A percentile compares a stretch with the other conserved stretches of the same genome.
These are phyloP conservation scores for Rotaria socialis DNA, from an alignment of 2,888 invertebrate species.

Conservation along the genomic window DNA sequence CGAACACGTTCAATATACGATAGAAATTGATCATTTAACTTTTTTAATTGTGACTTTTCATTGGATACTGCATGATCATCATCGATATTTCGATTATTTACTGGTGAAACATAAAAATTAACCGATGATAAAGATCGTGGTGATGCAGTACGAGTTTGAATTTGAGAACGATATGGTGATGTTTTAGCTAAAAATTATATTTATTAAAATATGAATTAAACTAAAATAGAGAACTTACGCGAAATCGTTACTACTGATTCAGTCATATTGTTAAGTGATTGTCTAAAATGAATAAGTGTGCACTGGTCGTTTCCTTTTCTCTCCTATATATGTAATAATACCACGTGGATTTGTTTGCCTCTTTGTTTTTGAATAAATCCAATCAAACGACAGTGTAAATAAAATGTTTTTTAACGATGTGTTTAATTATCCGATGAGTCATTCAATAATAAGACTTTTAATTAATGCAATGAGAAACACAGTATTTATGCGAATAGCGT, in stretches of 20 bases:
- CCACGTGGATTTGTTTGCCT: background rate
- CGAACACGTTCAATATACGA: constrained; percentile 19
- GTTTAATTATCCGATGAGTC: no score
- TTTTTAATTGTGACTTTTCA: constrained; percentile 28
- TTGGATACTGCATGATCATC: background rate
- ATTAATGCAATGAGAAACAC: no score
- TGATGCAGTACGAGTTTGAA: background rate
- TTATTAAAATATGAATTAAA: background rate
- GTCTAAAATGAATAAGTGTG: background rate
- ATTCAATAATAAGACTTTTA: no score
- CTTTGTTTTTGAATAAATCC: no score
- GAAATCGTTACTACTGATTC: background rate
- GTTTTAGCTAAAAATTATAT: background rate
- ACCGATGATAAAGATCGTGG: background rate
- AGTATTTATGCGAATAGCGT: no score
- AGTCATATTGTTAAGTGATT: background rate
- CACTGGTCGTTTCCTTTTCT: background rate
- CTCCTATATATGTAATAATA: background rate
- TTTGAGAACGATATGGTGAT: background rate
- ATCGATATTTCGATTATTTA: background rate
- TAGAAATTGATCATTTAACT: constrained; percentile 35
- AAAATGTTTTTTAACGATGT: no score
- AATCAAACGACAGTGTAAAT: no score
- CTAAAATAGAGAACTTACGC: background rate
- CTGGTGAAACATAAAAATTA: background rate